Base-by-base conservation (phyloP, 2,113 vertebrate genomes). In the Mugil cephalus region DNA sequence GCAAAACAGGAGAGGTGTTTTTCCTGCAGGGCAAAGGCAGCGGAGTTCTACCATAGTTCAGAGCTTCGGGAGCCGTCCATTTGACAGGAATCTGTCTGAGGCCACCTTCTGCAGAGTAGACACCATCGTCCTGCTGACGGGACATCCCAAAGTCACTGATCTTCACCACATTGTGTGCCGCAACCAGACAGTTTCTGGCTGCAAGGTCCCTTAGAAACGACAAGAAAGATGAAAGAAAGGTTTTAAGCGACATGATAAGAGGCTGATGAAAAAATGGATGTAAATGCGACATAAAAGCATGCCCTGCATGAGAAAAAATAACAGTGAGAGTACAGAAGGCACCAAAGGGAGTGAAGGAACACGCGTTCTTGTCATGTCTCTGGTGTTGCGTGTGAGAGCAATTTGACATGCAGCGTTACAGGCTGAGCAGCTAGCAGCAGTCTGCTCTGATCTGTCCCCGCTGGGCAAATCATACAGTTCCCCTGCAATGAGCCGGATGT, bases 131-230 rank as follows among this genome's bases (percentile, higher is more conserved):
- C 62, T 96, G 94, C 77, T 98, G 94, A 13, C 98, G 95, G 1
- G 98, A 99, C 98, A 99, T 99, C 66, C 98, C 98, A 1, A 99
- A 99, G 87, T 99, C 98, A 2, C 98, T 99, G 93, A 99, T 99
- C 92, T 99, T 99, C 81, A 99, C 92, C 7, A 90, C 15, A 0
- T 96, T 95, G 71, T 93, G 88, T 76, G 98, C 96, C 0, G 95
- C 94, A 78, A 99, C 97, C 64, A 99, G 92, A 86, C 98, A 99
- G 93, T 99, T 99, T 60, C 98, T 94, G 0, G 98, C 98, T 0
- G 98, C 98, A 82, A 99, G 90, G 87, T 99, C 98, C 82, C 98
- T 99, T 39, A 12, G 56, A 58, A 48, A 48, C 24, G 24, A 55
- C 38, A 67, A 24, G 69, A 40, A 51, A 24, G 10, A 52, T 48